Evolutionary conservation across 2,888 invertebrate species (phyloP).

Genomic region (Acrobasis consociella): DNA sequence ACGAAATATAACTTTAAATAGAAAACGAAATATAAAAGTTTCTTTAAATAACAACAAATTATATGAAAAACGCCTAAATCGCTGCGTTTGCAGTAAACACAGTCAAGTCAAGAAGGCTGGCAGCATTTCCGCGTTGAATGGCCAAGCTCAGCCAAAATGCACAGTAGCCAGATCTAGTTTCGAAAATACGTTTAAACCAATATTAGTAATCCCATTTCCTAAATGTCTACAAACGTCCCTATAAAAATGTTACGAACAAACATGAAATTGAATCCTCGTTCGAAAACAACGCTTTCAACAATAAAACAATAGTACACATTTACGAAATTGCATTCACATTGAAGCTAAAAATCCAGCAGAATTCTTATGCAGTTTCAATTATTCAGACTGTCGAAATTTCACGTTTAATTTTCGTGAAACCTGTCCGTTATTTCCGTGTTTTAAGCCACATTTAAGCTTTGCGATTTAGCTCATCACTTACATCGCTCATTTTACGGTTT

Average conservation of each 20-base stretch:
- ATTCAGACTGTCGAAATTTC: constrained; percentile 13
- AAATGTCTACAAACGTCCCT: neutral
- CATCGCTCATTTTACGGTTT: too few species aligned
- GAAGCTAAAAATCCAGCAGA: constrained; percentile 6
- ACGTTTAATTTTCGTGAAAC: constrained; percentile 38
- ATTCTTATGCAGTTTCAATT: constrained; percentile 1
- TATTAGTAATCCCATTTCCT: neutral
- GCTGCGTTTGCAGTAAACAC: too few species aligned
- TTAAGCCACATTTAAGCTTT: constrained; percentile 35
- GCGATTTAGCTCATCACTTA: too few species aligned
- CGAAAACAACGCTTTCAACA: constrained; percentile 18
- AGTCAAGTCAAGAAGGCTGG: too few species aligned
- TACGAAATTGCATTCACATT: constrained; percentile 8
- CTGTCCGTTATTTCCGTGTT: constrained; percentile 55
- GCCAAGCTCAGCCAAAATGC: too few species aligned
- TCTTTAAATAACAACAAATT: too few species aligned
- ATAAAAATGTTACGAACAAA: neutral
- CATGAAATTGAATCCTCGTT: constrained; percentile 7
- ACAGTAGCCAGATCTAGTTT: too few species aligned
- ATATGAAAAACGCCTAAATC: too few species aligned
- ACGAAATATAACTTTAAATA: too few species aligned
- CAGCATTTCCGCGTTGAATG: too few species aligned
- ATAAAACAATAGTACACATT: constrained; percentile 13
- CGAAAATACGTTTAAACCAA: too few species aligned
- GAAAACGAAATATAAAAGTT: too few species aligned